Base-by-base conservation (phyloP, 2,797 vertebrate genomes). In the Lepus oiostolus region DNA sequence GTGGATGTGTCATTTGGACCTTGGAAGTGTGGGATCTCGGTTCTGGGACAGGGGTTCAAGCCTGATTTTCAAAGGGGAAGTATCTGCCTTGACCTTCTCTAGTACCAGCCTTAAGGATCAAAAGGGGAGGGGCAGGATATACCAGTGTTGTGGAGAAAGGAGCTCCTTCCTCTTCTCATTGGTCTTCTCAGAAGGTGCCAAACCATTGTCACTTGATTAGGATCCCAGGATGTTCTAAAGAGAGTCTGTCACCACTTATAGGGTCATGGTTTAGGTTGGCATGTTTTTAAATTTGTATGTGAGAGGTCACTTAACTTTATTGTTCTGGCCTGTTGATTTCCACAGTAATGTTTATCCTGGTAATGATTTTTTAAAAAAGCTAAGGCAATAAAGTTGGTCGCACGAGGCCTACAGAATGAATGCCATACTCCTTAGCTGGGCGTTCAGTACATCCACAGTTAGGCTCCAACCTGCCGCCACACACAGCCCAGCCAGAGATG, bases 221-320 rank as follows among this genome's bases (percentile, higher is more conserved):
- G 35, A 42, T 76, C 87, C 77, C 11, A 71, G 60, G 60, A 85
- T 88, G 21, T 94, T 94, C 28, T 68, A 84, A 74, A 83, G 68
- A 71, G 50, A 94, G 32, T 70, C 16, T 68, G 4, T 90, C 30
- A 50, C 17, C 85, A 42, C 60, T 58, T 88, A 79, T 77, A 81
- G 52, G 38, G 75, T 76, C 32, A 91, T 26, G 80, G 28, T 83
- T 89, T 68, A 80, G 70, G 91, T 92, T 74, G 83, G 60, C 35
- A 80, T 79, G 67, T 89, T 90, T 82, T 86, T 84, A 94, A 88
- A 65, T 72, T 80, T 14, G 54, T 58, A 90, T 90, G 67, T 79
- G 70, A 88, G 54, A 95, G 58, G 54, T 65, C 50, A 52, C 92
- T 92, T 82, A 38, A 90, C 35, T 83, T 94, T 68, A 92, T 72